Evolutionary conservation across 2,888 invertebrate species (phyloP).

Genomic region (Anthrax anthrax): DNA sequence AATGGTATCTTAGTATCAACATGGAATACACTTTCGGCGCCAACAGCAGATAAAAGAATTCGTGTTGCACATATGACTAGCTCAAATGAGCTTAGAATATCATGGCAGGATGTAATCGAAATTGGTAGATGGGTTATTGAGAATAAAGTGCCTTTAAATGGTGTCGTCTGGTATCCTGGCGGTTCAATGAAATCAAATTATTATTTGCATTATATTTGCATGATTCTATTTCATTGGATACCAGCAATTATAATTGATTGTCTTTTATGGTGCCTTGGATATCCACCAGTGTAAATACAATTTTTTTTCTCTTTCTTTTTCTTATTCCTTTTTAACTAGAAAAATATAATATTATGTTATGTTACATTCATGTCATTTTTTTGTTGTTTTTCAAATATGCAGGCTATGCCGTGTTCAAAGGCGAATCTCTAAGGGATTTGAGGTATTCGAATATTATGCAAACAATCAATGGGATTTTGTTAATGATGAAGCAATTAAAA

Average conservation of each 20-base stretch:
- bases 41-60: conserved; percentile 34
- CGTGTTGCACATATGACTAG: conserved; percentile 62
- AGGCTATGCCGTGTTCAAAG: conserved; percentile 72
- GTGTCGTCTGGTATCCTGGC: conserved; percentile 74
- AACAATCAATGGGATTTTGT: conserved; percentile 84
- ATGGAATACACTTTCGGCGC: conserved; percentile 46
- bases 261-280: conserved; percentile 61
- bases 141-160: conserved; percentile 69
- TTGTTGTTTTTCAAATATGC: too few species aligned
- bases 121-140: conserved; percentile 63
- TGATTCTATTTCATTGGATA: conserved; percentile 75
- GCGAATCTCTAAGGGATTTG: conserved; percentile 71
- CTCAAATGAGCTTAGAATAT: conserved; percentile 63
- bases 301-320: background rate
- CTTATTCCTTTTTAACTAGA: too few species aligned
- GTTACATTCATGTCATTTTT: too few species aligned
- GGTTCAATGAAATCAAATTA: conserved; percentile 74
- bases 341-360: too few species aligned
- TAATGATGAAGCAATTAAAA: conserved; percentile 45
- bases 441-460: conserved; percentile 83
- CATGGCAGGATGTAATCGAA: conserved; percentile 81
- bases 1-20: conserved; percentile 54
- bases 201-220: conserved; percentile 63
- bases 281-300: conserved; percentile 68
- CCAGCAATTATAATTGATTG: conserved; percentile 79